phyloP scores from a whole-genome alignment of 2,888 invertebrate genomes.

The Actias luna region DNA sequence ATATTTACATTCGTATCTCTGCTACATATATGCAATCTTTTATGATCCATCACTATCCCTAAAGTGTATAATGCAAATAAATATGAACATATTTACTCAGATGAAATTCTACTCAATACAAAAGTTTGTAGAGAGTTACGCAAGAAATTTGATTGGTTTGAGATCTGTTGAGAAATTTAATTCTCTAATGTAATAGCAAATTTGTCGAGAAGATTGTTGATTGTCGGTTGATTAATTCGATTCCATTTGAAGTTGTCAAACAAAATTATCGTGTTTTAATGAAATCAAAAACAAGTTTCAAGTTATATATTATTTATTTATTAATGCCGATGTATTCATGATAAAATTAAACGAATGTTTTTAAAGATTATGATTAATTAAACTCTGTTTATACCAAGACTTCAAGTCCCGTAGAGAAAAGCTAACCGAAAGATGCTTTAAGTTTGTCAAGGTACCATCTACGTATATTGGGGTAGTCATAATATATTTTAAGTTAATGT shows the following conservation, averaged over 20 bases:
- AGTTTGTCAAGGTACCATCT: no score
- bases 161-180: conserved; percentile 22
- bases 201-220: conserved; percentile 35
- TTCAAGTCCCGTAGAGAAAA: no score
- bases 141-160: conserved; percentile 22
- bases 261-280: conserved; percentile 26
- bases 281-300: neutral
- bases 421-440: no score
- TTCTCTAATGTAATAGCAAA: conserved; percentile 35
- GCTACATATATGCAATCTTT: no score
- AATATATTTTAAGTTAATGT: no score
- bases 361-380: no score
- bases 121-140: conserved; percentile 22
- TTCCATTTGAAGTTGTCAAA: conserved; percentile 36
- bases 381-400: no score
- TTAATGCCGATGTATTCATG: no score
- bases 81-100: neutral
- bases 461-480: no score
- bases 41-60: no score
- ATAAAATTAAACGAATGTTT: neutral
- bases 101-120: conserved; percentile 16
- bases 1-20: no score
- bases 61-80: neutral
- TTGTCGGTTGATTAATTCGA: conserved; percentile 43
- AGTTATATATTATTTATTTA: neutral